Conservation (phyloP, 2,113 vertebrate genomes). For the Varanus salvator region DNA sequence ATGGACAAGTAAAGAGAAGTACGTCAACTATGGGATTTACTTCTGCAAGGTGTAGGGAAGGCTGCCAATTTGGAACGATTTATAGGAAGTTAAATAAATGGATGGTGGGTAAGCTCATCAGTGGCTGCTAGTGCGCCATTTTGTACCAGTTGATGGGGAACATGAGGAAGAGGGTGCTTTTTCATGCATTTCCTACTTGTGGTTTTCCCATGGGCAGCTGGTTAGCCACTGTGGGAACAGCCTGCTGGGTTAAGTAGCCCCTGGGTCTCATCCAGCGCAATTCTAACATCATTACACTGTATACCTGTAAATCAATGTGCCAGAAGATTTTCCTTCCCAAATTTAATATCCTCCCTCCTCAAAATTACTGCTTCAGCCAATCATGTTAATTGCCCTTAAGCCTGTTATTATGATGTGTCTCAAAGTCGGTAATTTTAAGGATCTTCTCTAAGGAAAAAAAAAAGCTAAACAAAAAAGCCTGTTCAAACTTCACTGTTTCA, state of each 20-base stretch:
- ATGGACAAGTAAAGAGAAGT: not conserved
- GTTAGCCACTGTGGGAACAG: not conserved
- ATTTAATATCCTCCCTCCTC: not conserved
- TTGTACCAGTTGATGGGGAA: not conserved
- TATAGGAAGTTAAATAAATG: not conserved
- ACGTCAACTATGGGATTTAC: not conserved
- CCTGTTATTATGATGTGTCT: not conserved
- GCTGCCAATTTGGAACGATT: not conserved
- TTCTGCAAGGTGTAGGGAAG: no score
- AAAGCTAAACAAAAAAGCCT: not conserved
- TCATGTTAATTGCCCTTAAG: slow-evolving; percentile 7
- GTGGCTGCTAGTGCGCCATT: not conserved
- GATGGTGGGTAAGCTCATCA: not conserved
- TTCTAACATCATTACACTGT: not conserved
- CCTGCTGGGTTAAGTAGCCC: not conserved
- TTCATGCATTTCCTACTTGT: not conserved
- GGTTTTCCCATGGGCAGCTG: not conserved
- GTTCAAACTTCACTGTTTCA: not conserved
- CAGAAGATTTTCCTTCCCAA: not conserved
- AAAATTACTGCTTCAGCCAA: not conserved
- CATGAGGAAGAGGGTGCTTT: no score
- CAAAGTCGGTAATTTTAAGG: not conserved
- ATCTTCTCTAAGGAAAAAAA: not conserved
- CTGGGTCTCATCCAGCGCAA: not conserved
- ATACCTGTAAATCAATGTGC: not conserved